Evolutionary conservation across 2,797 vertebrate genomes (phyloP).

Genomic region (Eulemur rubriventer): DNA sequence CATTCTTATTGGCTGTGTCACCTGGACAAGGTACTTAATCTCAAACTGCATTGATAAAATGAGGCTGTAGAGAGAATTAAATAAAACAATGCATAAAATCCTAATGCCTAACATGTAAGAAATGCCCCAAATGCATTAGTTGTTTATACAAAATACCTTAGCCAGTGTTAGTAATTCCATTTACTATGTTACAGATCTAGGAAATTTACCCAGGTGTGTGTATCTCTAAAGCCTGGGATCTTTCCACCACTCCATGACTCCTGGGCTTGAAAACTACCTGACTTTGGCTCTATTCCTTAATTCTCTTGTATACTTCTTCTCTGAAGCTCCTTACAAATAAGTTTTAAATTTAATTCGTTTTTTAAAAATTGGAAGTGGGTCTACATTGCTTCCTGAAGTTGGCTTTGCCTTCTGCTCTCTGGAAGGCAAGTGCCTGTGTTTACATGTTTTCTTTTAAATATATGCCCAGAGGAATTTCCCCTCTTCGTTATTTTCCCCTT

Average conservation of each 20-base stretch:
- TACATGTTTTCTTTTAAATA: not conserved
- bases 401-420: not conserved
- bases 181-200: not conserved
- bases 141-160: not conserved
- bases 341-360: not conserved
- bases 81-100: not conserved
- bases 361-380: not conserved
- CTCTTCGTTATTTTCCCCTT: not conserved
- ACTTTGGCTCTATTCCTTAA: not conserved
- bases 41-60: not conserved
- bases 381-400: not conserved
- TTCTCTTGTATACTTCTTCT: not conserved
- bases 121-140: not conserved
- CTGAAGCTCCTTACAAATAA: not conserved
- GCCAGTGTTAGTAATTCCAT: not conserved
- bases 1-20: not conserved
- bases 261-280: not conserved
- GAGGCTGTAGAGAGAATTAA: not conserved
- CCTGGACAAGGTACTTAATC: not conserved
- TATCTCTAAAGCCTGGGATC: not conserved
- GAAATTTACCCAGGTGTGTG: not conserved
- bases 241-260: not conserved
- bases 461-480: not conserved
- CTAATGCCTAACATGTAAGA: not conserved
- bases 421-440: not conserved